Percentiles rank a stretch among this genome's conserved stretches.
These are phyloP conservation scores for Dolichotis patagonum DNA, from an alignment of 2,113 vertebrate genomes.

Conservation along the genomic window DNA sequence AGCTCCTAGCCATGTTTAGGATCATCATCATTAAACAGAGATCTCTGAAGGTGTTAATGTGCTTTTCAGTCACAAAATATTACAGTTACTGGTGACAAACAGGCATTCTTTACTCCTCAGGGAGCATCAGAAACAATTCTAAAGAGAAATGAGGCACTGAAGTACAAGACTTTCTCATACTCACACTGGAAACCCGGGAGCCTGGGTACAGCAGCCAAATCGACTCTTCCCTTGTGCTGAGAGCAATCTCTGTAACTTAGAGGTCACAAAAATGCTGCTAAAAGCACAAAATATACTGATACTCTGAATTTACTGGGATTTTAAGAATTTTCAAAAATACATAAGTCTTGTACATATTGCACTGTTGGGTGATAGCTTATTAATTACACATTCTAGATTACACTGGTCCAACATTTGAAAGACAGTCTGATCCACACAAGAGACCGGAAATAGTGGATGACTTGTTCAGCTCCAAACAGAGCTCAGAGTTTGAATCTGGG, in stretches of 20 bases:
- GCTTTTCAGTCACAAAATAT: neutral
- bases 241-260: neutral
- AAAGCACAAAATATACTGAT: neutral
- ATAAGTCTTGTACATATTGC: constrained; percentile 6
- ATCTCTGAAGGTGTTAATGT: neutral
- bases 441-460: constrained; percentile 40
- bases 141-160: neutral
- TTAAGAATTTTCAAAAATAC: constrained; percentile 24
- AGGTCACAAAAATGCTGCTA: neutral
- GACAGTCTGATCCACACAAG: neutral
- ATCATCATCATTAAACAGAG: neutral
- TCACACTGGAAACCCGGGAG: neutral
- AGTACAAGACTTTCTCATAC: neutral
- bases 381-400: neutral
- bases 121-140: neutral
- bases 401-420: neutral
- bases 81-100: neutral
- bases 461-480: neutral
- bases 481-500: neutral
- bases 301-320: neutral
- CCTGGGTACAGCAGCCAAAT: neutral
- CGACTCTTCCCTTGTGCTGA: neutral
- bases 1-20: neutral
- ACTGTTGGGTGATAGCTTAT: neutral
- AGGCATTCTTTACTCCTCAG: fast-evolving